Evolutionary conservation across 2,797 vertebrate species (phyloP), one percentile per base, ranked within the genome.

Genomic region (Pangasius macronema): DNA sequence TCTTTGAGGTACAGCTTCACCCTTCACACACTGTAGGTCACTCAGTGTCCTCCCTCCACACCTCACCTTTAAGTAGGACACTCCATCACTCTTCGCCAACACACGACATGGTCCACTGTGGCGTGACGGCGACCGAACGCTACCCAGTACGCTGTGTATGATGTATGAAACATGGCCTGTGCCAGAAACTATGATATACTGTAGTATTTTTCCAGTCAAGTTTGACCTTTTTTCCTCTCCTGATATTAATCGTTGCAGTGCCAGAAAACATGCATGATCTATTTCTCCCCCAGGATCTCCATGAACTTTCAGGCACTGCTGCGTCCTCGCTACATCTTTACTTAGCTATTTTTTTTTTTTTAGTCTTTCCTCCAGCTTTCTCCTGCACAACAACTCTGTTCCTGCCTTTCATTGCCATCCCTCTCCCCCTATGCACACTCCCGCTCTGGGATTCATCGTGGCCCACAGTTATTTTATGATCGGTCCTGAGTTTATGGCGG

Each of bases 61-160:
- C 65, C 51, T 82, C 88, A 88, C 92, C 92, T 93, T 94, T 94
- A 95, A 95, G 91, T 94, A 93, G 93, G 94, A 94, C 95, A 93
- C 77, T 87, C 92, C 93, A 96, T 96, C 94, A 94, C 95, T 96
- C 94, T 94, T 94, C 93, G 92, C 94, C 94, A 92, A 93, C 93
- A 91, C 93, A 92, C 91, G 83, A 89, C 88, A 88, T 90, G 92
- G 93, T 92, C 89, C 92, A 91, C 91, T 92, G 91, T 93, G 89
- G 92, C 92, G 92, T 94, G 93, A 94, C 93, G 90, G 83, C 73
- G 90, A 92, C 93, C 57, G 61, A 70, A 67, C 20, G 61, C 65
- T 46, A 91, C 92, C 93, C 93, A 92, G 93, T 90, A 80, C 88
- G 89, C 91, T 91, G 89, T 94, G 42, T 42, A 42, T 42, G 95